Conservation (phyloP, 2,888 invertebrate genomes). For the Abrostola triplasia region DNA sequence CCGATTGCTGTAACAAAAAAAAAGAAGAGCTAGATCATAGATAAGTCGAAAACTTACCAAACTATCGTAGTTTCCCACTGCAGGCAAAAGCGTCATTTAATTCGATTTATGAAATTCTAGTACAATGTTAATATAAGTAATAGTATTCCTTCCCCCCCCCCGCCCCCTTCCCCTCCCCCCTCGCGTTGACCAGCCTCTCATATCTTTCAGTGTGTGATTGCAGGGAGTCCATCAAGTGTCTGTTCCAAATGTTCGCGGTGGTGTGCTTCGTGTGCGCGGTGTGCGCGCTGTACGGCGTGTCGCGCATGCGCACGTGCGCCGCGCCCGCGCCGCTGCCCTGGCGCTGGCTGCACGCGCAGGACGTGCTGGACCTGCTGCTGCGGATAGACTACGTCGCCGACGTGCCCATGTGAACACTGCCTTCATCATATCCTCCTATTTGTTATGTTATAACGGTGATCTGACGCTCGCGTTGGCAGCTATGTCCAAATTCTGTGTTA, state of each 20-base stretch:
- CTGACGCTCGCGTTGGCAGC: background rate
- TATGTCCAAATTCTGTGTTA: background rate
- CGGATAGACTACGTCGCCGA: slow-evolving; percentile 82
- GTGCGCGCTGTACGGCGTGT: slow-evolving; percentile 69
- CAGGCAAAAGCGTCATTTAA: too few species aligned
- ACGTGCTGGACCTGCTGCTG: slow-evolving; percentile 77
- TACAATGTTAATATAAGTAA: too few species aligned
- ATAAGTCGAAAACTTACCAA: too few species aligned
- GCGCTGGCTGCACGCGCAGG: slow-evolving; percentile 79
- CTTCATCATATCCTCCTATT: too few species aligned
- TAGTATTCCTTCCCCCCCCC: background rate
- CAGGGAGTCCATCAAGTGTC: slow-evolving; percentile 80
- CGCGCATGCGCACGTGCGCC: slow-evolving; percentile 49
- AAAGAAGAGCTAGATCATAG: too few species aligned
- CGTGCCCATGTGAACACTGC: slow-evolving; percentile 77
- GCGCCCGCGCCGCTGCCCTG: slow-evolving; percentile 69
- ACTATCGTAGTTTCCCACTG: too few species aligned
- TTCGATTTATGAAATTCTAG: too few species aligned
- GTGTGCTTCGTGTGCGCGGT: slow-evolving; percentile 78
- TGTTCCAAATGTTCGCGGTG: slow-evolving; percentile 82
- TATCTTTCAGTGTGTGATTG: slow-evolving; percentile 72
- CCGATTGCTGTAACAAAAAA: too few species aligned
- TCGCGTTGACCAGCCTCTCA: slow-evolving; percentile 48
- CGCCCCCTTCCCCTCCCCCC: slow-evolving; percentile 8
- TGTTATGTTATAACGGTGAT: background rate